Base-by-base conservation (phyloP, 2,113 vertebrate genomes). In the Sterrhoptilus dennistouni region DNA sequence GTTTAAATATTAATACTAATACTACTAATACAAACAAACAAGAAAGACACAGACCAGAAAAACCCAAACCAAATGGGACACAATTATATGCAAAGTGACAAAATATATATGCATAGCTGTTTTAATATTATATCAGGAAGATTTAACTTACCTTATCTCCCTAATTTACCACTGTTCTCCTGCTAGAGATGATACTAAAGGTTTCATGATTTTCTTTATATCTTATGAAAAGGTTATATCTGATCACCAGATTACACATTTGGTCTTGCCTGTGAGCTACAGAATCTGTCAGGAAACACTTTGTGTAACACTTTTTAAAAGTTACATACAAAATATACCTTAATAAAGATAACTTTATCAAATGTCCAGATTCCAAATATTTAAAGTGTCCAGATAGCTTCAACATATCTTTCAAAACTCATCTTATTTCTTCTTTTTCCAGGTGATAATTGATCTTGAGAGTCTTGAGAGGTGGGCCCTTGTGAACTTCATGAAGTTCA, bases 1-100 rank as follows among this genome's bases (percentile, higher is more conserved):
- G 12, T 47, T 22, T 27, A 60, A 45, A 64, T 9, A n/a, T 35
- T 54, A 40, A 16, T 28, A 22, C 5, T 45, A n/a, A 56, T 16
- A 33, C 21, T 52, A 36, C 3, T 20, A n/a, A 61, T 13, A 66
- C 5, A 50, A 80, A 10, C 5, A 44, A 72, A 50, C 1, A 22
- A 31, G 17, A 69, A 53, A 29, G 6, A 66, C 12, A 16, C 10
- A 14, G 14, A 22, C 3, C 47, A 70, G n/a, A 66, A 38, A 27
- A 42, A 12, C 2, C 2, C 8, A 15, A 65, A 6, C 1, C 7
- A 3, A 17, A 71, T 50, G 5, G n/a, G 28, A 42, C 5, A 2
- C 8, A 40, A 12, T 57, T 72, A 6, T 23, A n/a, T 69, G 11
- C 24, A 31, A 57, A 77, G 8, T 57, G 29, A 15, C 22, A 40